These are phyloP conservation scores for Sebastes nivosus DNA, from an alignment of 2,797 vertebrate species.

Conservation along the genomic window DNA sequence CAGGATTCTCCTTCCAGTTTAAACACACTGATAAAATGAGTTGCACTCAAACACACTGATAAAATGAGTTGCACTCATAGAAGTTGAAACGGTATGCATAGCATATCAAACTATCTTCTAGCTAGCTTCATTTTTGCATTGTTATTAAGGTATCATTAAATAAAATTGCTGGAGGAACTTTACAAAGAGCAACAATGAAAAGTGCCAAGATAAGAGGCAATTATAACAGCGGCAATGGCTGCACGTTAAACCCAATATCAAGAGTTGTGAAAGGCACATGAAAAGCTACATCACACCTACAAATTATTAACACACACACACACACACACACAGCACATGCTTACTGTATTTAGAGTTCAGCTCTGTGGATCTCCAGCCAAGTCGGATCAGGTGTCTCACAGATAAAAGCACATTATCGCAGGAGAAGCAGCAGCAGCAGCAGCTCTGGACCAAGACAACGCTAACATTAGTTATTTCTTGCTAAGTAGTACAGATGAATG, in stretches of 20 bases:
- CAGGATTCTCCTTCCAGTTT: not conserved
- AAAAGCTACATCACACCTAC: conserved; percentile 20
- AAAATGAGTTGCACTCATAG: not conserved
- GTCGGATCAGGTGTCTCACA: conserved; percentile 58
- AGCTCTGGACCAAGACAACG: conserved; percentile 34
- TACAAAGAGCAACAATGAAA: conserved; percentile 26
- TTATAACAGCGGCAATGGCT: conserved; percentile 4
- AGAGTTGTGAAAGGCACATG: conserved; percentile 23
- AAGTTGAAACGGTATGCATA: not conserved
- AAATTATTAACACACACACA: conserved; percentile 13
- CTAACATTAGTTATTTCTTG: conserved; percentile 52
- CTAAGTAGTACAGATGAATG: conserved; percentile 39
- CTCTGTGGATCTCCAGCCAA: conserved; percentile 57
- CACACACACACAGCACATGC: conserved; percentile 34
- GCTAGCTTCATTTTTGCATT: not conserved
- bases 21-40: not conserved
- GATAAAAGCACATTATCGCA: conserved; percentile 54
- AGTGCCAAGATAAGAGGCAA: conserved; percentile 13
- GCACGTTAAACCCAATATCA: conserved; percentile 11
- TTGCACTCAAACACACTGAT: not conserved
- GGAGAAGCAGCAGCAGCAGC: conserved; percentile 18
- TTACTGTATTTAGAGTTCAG: conserved; percentile 73
- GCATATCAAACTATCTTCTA: not conserved
- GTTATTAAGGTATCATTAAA: conserved; percentile 21
- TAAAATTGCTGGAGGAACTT: conserved; percentile 26